Conservation (phyloP, 2,888 invertebrate genomes). For the Microdon myrmicae region DNA sequence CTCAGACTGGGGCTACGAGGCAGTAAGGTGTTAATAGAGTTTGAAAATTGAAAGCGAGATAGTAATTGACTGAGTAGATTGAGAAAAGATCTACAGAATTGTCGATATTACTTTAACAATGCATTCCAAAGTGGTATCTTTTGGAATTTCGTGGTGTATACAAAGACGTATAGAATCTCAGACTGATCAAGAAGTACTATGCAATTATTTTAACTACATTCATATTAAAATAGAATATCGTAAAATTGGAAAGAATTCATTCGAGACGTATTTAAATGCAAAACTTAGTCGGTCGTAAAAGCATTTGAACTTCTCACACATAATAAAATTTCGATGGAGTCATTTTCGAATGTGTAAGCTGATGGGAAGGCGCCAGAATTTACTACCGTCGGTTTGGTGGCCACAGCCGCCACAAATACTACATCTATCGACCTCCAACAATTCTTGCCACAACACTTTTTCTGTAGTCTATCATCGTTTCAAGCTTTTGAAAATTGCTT, state of each 20-base stretch:
- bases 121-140: too few relatives aligned
- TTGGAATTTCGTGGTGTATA: too few relatives aligned
- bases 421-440: constrained; percentile 39
- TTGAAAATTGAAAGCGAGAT: too few relatives aligned
- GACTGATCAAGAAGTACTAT: too few relatives aligned
- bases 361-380: constrained; percentile 26
- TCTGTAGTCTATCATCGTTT: constrained; percentile 36
- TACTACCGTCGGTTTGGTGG: constrained; percentile 23
- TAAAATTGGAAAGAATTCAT: constrained; percentile 36
- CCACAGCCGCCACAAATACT: constrained; percentile 39
- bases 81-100: too few relatives aligned
- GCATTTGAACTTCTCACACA: constrained; percentile 33
- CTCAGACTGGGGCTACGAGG: too few relatives aligned
- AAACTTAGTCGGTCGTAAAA: constrained; percentile 45
- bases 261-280: constrained; percentile 14
- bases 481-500: constrained; percentile 16
- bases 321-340: constrained; percentile 34
- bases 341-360: constrained; percentile 30
- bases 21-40: too few relatives aligned
- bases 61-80: too few relatives aligned
- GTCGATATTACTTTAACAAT: too few relatives aligned
- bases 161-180: too few relatives aligned
- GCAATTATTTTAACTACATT: too few relatives aligned
- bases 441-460: constrained; percentile 36
- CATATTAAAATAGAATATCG: constrained; percentile 17